phyloP scores from a whole-genome alignment of 1,140 invertebrate genomes.

The Drosophila sp. region DNA sequence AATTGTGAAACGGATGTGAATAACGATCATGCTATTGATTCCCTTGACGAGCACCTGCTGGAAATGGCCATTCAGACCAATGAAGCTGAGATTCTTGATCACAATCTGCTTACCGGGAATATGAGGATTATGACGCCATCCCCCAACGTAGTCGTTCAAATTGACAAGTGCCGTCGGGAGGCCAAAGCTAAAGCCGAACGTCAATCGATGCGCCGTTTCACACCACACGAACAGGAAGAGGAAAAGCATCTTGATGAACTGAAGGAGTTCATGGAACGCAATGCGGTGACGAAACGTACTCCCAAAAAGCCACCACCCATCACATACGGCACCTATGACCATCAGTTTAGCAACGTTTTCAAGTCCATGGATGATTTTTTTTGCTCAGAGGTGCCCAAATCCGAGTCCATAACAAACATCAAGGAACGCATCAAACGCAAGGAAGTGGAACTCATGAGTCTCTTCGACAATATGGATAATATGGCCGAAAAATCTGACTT shows the following conservation, averaged over 20 bases:
- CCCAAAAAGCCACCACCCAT: slow-evolving; percentile 44
- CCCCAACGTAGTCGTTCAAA: slow-evolving; percentile 32
- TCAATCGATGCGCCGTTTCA: slow-evolving; percentile 53
- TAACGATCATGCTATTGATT: neutral
- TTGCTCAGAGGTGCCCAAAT: slow-evolving; percentile 53
- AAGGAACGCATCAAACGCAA: slow-evolving; percentile 68
- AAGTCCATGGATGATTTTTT: slow-evolving; percentile 77
- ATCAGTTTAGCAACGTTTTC: slow-evolving; percentile 54
- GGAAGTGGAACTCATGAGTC: slow-evolving; percentile 66
- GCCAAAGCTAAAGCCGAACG: slow-evolving; percentile 21
- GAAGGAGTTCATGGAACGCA: slow-evolving; percentile 64
- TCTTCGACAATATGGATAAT: slow-evolving; percentile 61
- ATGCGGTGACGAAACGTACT: slow-evolving; percentile 54
- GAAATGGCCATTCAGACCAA: slow-evolving; percentile 71
- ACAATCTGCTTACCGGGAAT: slow-evolving; percentile 55
- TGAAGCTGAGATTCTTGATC: slow-evolving; percentile 69
- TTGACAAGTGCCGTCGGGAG: slow-evolving; percentile 45
- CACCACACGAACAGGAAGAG: slow-evolving; percentile 51
- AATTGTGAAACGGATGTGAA: slow-evolving; percentile 3
- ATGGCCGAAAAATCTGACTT: slow-evolving; percentile 19
- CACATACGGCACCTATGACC: slow-evolving; percentile 29
- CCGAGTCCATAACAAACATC: slow-evolving; percentile 67
- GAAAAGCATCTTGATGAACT: slow-evolving; percentile 70
- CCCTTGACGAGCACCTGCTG: neutral
- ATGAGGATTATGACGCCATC: slow-evolving; percentile 60